Conservation (phyloP, 1,140 invertebrate genomes). For the Laupala kohalensis region DNA sequence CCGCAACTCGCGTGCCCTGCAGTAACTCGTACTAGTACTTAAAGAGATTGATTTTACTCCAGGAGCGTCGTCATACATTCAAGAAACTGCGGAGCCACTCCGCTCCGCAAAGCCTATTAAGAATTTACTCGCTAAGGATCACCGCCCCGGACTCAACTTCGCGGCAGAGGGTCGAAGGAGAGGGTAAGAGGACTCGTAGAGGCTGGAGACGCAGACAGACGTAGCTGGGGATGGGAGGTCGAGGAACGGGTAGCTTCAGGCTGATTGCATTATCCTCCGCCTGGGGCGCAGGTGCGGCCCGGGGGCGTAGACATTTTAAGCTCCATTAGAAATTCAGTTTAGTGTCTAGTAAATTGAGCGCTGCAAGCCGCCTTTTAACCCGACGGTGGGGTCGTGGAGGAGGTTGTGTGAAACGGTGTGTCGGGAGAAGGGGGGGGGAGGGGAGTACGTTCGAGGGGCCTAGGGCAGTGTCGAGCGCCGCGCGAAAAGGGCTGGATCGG, state of each 20-base stretch:
- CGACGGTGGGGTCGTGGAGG: too few species aligned
- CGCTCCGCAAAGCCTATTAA: not conserved
- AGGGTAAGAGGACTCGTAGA: too few species aligned
- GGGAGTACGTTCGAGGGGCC: too few species aligned
- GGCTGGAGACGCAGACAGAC: not conserved
- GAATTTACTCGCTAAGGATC: not conserved
- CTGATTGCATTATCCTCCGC: not conserved
- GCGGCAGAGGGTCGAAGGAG: not conserved
- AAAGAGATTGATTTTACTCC: not conserved
- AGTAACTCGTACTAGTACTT: not conserved
- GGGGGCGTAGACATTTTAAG: not conserved
- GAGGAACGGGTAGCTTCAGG: not conserved
- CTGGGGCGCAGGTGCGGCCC: not conserved
- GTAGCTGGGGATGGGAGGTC: not conserved
- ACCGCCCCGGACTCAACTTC: not conserved
- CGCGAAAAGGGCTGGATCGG: not conserved
- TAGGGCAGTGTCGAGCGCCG: too few species aligned
- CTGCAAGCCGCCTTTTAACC: not conserved
- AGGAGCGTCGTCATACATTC: not conserved
- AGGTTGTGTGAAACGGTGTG: too few species aligned
- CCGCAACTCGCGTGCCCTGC: not conserved
- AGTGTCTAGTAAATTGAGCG: not conserved
- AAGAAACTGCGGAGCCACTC: not conserved
- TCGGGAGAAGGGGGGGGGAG: too few species aligned
- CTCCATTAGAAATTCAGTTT: not conserved